Conservation (phyloP, 35 echinoderm and acorn worm species). For the Heliocidaris erythrogramma region DNA sequence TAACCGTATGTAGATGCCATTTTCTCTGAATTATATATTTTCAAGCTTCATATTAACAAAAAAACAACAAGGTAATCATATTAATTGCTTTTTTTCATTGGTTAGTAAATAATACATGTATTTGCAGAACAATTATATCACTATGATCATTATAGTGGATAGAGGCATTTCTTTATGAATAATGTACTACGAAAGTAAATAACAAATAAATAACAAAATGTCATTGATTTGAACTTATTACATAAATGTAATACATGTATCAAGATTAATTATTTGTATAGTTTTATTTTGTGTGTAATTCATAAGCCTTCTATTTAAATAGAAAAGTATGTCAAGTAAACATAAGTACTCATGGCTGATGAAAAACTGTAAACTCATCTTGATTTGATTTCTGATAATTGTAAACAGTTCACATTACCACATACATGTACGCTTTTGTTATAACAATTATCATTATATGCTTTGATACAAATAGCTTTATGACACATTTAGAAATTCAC, state of each 20-base stretch:
- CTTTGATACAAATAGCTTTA: neutral
- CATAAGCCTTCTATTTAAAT: too few species aligned
- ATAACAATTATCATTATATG: too few species aligned
- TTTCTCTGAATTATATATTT: neutral
- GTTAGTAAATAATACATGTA: neutral
- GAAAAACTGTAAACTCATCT: too few species aligned
- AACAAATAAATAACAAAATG: neutral
- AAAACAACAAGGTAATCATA: too few species aligned
- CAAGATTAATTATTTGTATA: too few species aligned
- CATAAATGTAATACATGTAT: too few species aligned
- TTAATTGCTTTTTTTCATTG: neutral
- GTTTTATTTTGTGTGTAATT: too few species aligned
- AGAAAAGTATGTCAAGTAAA: too few species aligned
- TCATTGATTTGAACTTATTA: too few species aligned
- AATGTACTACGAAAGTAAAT: neutral
- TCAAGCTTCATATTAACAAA: too few species aligned
- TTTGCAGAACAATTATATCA: neutral
- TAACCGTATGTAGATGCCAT: neutral
- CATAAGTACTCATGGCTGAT: too few species aligned
- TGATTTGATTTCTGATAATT: neutral
- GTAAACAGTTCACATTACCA: neutral
- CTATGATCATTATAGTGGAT: neutral
- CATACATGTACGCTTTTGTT: neutral
- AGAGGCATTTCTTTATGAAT: neutral
- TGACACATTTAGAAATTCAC: neutral